phyloP scores from a whole-genome alignment of 2,113 vertebrate species.

The Alligator sinensis region DNA sequence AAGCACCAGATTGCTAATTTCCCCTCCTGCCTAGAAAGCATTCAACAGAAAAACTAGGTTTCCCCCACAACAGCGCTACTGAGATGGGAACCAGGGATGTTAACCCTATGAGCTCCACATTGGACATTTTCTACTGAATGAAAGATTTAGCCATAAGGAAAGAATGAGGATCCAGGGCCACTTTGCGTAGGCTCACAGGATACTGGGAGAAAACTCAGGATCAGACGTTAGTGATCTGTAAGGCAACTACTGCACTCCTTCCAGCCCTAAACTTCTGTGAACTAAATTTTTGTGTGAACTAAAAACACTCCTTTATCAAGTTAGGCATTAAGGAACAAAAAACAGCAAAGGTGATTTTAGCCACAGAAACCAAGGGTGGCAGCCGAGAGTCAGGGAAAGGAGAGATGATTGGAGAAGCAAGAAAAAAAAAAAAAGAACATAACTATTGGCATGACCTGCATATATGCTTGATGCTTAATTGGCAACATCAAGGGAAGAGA shows the following conservation, averaged over 20 bases:
- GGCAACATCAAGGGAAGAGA: conserved; percentile 4
- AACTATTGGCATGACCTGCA: not conserved
- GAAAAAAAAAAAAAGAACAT: not conserved
- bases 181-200: not conserved
- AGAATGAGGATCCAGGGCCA: not conserved
- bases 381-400: not conserved
- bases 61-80: not conserved
- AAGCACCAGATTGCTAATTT: not conserved
- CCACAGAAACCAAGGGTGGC: not conserved
- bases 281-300: not conserved
- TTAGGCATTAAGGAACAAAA: not conserved
- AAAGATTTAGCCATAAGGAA: conserved; percentile 15
- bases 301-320: not conserved
- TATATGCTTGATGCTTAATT: not conserved
- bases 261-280: not conserved
- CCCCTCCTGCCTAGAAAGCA: not conserved
- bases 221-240: not conserved
- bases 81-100: not conserved
- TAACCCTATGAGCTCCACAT: not conserved
- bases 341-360: not conserved
- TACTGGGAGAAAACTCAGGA: not conserved
- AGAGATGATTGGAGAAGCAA: not conserved
- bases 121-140: not conserved
- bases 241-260: not conserved
- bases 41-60: not conserved